A percentile compares a stretch with the other conserved stretches of the same genome.
Evolutionary conservation across 2,888 invertebrate species (phyloP).

Genomic region (Rhabditoides inermis): DNA sequence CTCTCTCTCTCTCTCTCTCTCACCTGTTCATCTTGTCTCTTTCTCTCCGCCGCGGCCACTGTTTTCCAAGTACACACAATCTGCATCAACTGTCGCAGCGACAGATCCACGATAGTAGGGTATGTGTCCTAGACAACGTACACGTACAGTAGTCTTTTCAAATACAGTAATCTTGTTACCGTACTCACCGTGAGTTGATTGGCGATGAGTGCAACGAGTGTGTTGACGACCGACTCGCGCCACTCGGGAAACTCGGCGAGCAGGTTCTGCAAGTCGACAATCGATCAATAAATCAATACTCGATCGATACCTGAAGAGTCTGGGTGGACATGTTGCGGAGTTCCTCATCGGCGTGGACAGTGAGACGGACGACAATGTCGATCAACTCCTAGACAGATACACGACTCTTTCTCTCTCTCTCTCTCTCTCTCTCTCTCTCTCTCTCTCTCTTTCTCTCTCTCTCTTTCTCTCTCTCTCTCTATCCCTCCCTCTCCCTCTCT

Average conservation of each 20-base stretch:
- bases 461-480: not conserved
- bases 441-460: not conserved
- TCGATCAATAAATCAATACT: not conserved
- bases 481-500: too few species aligned
- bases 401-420: not conserved
- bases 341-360: slow-evolving; percentile 97
- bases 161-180: not conserved
- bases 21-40: slow-evolving; percentile 19
- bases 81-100: slow-evolving; percentile 81
- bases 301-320: slow-evolving; percentile 58
- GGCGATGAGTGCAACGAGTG: slow-evolving; percentile 48
- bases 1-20: not conserved
- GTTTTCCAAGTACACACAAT: slow-evolving; percentile 85
- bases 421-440: not conserved
- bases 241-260: slow-evolving; percentile 93
- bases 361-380: slow-evolving; percentile 82
- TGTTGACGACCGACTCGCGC: slow-evolving; percentile 82
- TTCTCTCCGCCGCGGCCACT: slow-evolving; percentile 55
- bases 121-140: slow-evolving; percentile 76
- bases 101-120: slow-evolving; percentile 81
- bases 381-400: slow-evolving; percentile 70
- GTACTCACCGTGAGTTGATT: slow-evolving; percentile 31
- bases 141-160: not conserved
- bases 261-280: slow-evolving; percentile 66
- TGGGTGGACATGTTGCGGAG: slow-evolving; percentile 62